phyloP scores from a whole-genome alignment of 2,113 vertebrate species.

The Lipophrys pholis region DNA sequence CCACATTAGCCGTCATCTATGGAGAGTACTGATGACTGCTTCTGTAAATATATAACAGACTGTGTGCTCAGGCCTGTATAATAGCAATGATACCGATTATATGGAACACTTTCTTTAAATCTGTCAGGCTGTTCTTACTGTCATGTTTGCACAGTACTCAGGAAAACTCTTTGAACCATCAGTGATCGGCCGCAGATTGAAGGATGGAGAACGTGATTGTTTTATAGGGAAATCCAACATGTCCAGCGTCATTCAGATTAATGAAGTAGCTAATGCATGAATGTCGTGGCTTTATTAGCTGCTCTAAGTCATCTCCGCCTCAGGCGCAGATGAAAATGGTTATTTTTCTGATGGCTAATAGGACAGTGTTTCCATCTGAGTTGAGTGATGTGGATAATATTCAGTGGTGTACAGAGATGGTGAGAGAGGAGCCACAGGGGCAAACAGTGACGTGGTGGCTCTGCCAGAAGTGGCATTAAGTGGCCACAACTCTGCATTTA shows the following conservation, averaged over 20 bases:
- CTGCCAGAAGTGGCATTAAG: conserved; percentile 18
- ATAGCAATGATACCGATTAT: background rate
- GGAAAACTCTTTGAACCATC: background rate
- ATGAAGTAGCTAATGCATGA: conserved; percentile 30
- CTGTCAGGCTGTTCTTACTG: background rate
- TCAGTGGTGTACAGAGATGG: conserved; percentile 26
- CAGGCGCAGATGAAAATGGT: conserved; percentile 30
- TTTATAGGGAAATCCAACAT: conserved; percentile 37
- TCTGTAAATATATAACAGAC: background rate
- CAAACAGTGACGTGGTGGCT: conserved; percentile 10
- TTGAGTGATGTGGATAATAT: conserved; percentile 43
- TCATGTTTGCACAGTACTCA: conserved; percentile 7
- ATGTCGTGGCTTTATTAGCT: conserved; percentile 50
- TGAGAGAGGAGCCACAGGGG: background rate
- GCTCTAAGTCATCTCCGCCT: conserved; percentile 37
- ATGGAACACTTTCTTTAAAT: background rate
- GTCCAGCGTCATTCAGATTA: conserved; percentile 24
- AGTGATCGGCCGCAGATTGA: conserved; percentile 1
- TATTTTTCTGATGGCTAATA: conserved; percentile 37
- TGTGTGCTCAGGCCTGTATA: background rate
- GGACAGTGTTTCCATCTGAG: conserved; percentile 43
- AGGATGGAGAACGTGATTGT: conserved; percentile 30
- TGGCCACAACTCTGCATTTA: conserved; percentile 8
- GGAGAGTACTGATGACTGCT: background rate
- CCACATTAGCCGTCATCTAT: background rate